Base-by-base conservation (phyloP, 2,113 vertebrate species). In the Myiopsitta monachus region DNA sequence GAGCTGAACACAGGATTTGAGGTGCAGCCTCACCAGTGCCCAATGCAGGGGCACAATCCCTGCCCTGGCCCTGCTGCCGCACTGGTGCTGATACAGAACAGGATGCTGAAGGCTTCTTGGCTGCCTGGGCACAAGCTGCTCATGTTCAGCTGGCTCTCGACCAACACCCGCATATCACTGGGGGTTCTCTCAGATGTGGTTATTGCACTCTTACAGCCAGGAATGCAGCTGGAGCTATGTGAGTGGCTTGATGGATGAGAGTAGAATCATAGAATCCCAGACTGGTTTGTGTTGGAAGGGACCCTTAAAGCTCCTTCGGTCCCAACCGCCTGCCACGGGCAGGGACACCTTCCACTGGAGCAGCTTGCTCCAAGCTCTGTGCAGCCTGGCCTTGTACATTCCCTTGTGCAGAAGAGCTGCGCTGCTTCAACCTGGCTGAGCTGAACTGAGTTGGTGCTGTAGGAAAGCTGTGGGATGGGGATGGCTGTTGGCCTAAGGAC, bases 1-100 rank as follows among this genome's bases (percentile, higher is more conserved):
- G 2, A 38, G 0, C 15, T 55, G 62, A 11, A 4, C n/a, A 9
- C 80, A 55, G 28, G 3, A 39, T 5, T 19, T 2, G 1, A n/a
- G 80, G 41, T 8, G 52, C 4, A 5, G 9, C 31, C 36, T 8
- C 36, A 9, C 0, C 31, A 14, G 41, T 11, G 33, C 62, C 36
- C 36, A 64, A 47, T 3, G 1, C 33, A 23, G 19, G 30, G 26
- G 18, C 18, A 36, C 2, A 0, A 7, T 17, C 69, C 3, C 49
- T 41, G 22, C 39, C 70, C 51, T 77, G 51, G 1, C 3, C 47
- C 41, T 64, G 64, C 51, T 67, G 57, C n/a, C n/a, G 18, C 51
- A 14, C 8, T 2, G 2, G 6, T 4, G 13, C n/a, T 73, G 52
- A 8, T 1, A 31, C 59, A 73, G 6, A 27, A 30, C 69, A 10